phyloP scores from a whole-genome alignment of 2,113 vertebrate genomes.

The Procavia capensis region DNA sequence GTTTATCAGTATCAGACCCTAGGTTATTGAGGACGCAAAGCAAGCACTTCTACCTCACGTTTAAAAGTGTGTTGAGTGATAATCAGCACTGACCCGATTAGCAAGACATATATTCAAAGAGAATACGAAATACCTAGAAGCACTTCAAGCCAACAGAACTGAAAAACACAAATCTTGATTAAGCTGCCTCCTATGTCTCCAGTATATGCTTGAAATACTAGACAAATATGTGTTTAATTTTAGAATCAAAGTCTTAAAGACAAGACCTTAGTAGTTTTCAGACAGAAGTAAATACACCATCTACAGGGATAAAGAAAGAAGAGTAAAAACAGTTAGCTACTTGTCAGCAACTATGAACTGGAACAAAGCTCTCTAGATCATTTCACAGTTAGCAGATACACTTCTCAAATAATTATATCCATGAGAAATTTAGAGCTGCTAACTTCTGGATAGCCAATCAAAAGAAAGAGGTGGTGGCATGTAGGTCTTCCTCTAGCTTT shows the following conservation, averaged over 20 bases:
- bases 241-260: not conserved
- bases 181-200: not conserved
- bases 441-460: not conserved
- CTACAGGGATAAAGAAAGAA: not conserved
- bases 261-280: not conserved
- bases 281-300: not conserved
- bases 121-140: not conserved
- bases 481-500: not conserved
- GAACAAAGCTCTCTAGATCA: not conserved
- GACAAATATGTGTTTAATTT: not conserved
- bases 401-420: slow-evolving; percentile 36
- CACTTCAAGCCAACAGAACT: not conserved
- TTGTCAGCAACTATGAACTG: slow-evolving; percentile 40
- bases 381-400: slow-evolving; percentile 59
- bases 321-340: not conserved
- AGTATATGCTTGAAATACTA: not conserved
- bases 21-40: not conserved
- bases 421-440: not conserved
- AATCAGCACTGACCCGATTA: not conserved
- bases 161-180: not conserved
- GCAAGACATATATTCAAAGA: not conserved
- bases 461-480: not conserved
- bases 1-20: not conserved
- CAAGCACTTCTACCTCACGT: not conserved
- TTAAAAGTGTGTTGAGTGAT: not conserved